These are phyloP conservation scores for Thaumatotibia leucotreta DNA, from an alignment of 1,140 invertebrate genomes.

Conservation along the genomic window DNA sequence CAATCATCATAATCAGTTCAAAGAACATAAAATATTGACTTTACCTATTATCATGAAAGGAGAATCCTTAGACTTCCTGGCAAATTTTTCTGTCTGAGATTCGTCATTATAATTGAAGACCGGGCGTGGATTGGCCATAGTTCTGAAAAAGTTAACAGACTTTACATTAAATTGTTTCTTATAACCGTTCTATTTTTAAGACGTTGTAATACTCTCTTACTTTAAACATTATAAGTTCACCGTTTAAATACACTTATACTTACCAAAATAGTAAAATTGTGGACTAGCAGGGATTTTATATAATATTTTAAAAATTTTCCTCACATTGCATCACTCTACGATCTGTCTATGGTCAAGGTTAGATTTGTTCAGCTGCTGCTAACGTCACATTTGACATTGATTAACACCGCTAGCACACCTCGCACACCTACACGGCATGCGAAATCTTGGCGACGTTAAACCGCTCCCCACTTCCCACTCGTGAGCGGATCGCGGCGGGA, in stretches of 20 bases:
- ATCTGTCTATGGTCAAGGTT: conserved; percentile 5
- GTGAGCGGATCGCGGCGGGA: too few species aligned
- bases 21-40: too few species aligned
- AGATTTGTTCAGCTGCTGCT: conserved; percentile 17
- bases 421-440: too few species aligned
- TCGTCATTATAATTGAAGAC: conserved; percentile 71
- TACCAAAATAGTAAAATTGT: not conserved
- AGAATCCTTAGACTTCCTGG: conserved; percentile 80
- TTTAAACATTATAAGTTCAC: not conserved
- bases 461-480: too few species aligned
- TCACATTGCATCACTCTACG: conserved; percentile 38
- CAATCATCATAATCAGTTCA: too few species aligned
- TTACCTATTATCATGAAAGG: conserved; percentile 82
- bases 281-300: not conserved
- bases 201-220: not conserved
- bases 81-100: conserved; percentile 75
- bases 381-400: conserved; percentile 18
- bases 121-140: conserved; percentile 37
- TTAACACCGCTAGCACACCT: not conserved
- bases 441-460: too few species aligned
- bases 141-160: conserved; percentile 25
- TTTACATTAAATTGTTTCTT: too few species aligned
- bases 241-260: not conserved
- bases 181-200: too few species aligned
- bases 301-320: conserved; percentile 20